phyloP scores from a whole-genome alignment of 2,888 invertebrate genomes.

The Drosophila colorata region DNA sequence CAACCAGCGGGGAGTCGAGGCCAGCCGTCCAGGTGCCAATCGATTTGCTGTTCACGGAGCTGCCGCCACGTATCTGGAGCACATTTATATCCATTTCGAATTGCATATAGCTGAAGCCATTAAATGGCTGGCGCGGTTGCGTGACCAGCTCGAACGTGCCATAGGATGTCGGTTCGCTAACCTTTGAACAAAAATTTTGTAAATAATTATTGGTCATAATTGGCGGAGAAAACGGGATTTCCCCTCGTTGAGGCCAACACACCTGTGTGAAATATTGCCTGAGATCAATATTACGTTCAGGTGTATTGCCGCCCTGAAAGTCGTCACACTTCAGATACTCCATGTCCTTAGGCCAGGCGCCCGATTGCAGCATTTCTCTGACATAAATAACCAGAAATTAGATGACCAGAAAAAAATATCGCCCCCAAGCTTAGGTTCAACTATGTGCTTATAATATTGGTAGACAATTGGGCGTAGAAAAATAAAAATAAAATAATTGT shows the following conservation, averaged over 20 bases:
- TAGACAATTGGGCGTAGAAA: not conserved
- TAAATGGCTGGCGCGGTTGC: slow-evolving; percentile 87
- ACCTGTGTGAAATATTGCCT: slow-evolving; percentile 90
- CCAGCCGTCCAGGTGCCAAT: slow-evolving; percentile 93
- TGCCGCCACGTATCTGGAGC: slow-evolving; percentile 90
- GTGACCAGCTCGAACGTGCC: slow-evolving; percentile 89
- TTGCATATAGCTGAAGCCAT: slow-evolving; percentile 91
- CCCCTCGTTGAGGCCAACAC: slow-evolving; percentile 39
- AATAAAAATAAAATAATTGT: not conserved
- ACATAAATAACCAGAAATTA: slow-evolving; percentile 42
- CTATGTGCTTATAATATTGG: not conserved
- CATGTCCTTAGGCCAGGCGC: slow-evolving; percentile 91
- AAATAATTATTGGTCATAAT: slow-evolving; percentile 55
- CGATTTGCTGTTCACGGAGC: slow-evolving; percentile 89
- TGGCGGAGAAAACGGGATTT: slow-evolving; percentile 6
- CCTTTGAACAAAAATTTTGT: slow-evolving; percentile 79
- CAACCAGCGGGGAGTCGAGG: slow-evolving; percentile 88
- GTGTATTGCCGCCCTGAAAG: slow-evolving; percentile 91
- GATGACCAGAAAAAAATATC: not conserved
- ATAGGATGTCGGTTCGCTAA: slow-evolving; percentile 89
- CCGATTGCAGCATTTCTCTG: slow-evolving; percentile 90
- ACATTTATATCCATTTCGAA: slow-evolving; percentile 90
- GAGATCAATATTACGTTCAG: slow-evolving; percentile 90
- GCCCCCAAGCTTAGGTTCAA: not conserved
- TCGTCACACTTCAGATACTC: slow-evolving; percentile 92